Percentiles rank a stretch among this genome's conserved stretches.
phyloP scores from a whole-genome alignment of 1,140 invertebrate genomes.

The Idris sp. region DNA sequence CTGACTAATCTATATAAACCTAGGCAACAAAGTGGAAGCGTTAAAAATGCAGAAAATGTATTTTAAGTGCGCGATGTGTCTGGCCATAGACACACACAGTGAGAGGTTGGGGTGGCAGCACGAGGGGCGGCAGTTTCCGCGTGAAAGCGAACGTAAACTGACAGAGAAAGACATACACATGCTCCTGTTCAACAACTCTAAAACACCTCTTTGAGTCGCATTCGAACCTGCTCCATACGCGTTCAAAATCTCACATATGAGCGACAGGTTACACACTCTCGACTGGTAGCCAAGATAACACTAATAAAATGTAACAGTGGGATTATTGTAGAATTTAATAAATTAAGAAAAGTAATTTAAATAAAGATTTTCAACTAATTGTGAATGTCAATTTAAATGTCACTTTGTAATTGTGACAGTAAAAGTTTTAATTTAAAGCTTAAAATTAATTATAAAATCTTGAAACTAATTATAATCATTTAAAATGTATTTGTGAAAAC shows the following conservation, averaged over 20 bases:
- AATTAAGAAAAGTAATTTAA: no score
- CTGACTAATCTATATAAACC: conserved; percentile 21
- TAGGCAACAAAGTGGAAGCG: conserved; percentile 14
- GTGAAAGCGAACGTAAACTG: not conserved
- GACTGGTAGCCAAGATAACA: conserved; percentile 3
- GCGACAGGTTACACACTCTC: conserved; percentile 54
- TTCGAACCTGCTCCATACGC: conserved; percentile 61
- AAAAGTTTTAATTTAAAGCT: no score
- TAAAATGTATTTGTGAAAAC: no score
- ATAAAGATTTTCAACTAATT: no score
- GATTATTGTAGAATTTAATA: no score
- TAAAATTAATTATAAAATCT: no score
- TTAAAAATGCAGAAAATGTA: conserved; percentile 27
- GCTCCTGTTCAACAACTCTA: conserved; percentile 24
- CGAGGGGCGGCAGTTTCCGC: conserved; percentile 6
- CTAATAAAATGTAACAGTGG: no score
- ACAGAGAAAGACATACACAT: conserved; percentile 29
- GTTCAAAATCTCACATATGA: conserved; percentile 65
- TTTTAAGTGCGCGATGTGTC: conserved; percentile 8
- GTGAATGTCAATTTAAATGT: no score
- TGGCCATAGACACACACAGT: not conserved
- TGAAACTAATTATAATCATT: no score
- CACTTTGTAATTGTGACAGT: no score
- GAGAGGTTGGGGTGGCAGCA: no score
- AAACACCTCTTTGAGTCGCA: conserved; percentile 61